Conservation (phyloP, 37 sponge, comb jelly and placozoan genomes). For the Beroe forskalii region DNA sequence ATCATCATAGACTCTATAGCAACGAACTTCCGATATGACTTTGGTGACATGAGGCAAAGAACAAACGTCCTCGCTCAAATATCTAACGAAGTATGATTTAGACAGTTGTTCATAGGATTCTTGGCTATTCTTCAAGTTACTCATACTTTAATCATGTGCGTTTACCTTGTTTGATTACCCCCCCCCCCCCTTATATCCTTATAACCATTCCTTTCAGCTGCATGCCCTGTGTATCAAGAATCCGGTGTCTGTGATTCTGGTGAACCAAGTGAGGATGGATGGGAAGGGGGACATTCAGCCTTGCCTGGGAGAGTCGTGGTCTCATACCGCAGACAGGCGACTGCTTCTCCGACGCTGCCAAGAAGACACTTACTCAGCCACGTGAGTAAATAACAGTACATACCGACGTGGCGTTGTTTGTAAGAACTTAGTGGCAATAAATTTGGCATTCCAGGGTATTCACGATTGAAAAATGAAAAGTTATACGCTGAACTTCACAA, state of each 20-base stretch:
- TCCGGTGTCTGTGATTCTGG: background rate
- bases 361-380: background rate
- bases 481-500: too few relatives aligned
- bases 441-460: too few relatives aligned
- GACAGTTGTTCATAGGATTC: too few relatives aligned
- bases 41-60: constrained; percentile 61
- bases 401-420: too few relatives aligned
- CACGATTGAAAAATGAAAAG: too few relatives aligned
- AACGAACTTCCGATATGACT: constrained; percentile 26
- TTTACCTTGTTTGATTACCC: too few relatives aligned
- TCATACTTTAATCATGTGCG: too few relatives aligned
- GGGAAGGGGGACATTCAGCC: constrained; percentile 39
- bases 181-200: too few relatives aligned
- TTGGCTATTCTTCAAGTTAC: too few relatives aligned
- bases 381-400: too few relatives aligned
- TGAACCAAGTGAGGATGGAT: constrained; percentile 57
- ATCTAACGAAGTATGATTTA: background rate
- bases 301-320: constrained; percentile 58
- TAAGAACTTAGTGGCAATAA: too few relatives aligned
- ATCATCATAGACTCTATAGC: constrained; percentile 23
- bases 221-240: constrained; percentile 1
- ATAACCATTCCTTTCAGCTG: too few relatives aligned
- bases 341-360: background rate
- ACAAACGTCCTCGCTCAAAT: constrained; percentile 15
- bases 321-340: constrained; percentile 20